phyloP scores from a whole-genome alignment of 1,140 invertebrate genomes.

The Ericerus pela region DNA sequence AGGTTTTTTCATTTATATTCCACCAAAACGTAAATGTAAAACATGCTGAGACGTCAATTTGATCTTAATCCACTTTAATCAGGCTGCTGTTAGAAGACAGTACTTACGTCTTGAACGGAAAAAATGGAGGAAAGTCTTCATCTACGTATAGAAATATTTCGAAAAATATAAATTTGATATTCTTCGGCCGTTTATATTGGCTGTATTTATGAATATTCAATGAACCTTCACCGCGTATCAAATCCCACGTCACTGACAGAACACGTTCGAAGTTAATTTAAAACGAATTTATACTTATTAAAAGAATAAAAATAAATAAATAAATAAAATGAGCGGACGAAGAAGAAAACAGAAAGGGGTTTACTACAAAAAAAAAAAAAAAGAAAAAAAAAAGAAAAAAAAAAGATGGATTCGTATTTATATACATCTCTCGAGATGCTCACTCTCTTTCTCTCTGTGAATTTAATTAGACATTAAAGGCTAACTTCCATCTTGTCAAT shows the following conservation, averaged over 20 bases:
- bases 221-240: conserved; percentile 3
- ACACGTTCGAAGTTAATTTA: conserved; percentile 6
- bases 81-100: no score
- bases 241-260: conserved; percentile 1
- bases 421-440: background rate
- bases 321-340: background rate
- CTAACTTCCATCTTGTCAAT: conserved; percentile 1
- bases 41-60: no score
- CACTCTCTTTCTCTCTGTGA: background rate
- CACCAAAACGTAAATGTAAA: no score
- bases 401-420: no score
- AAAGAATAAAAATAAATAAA: background rate
- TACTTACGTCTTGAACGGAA: no score
- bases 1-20: no score
- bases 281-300: conserved; percentile 10
- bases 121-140: no score
- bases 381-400: background rate
- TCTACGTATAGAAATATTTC: no score
- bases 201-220: conserved; percentile 8
- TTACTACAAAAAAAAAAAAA: background rate
- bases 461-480: conserved; percentile 10
- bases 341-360: background rate
- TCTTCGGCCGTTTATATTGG: no score
- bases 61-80: no score
- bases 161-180: no score